These are phyloP conservation scores for Limenitis camilla DNA, from an alignment of 2,888 invertebrate species.

Conservation along the genomic window DNA sequence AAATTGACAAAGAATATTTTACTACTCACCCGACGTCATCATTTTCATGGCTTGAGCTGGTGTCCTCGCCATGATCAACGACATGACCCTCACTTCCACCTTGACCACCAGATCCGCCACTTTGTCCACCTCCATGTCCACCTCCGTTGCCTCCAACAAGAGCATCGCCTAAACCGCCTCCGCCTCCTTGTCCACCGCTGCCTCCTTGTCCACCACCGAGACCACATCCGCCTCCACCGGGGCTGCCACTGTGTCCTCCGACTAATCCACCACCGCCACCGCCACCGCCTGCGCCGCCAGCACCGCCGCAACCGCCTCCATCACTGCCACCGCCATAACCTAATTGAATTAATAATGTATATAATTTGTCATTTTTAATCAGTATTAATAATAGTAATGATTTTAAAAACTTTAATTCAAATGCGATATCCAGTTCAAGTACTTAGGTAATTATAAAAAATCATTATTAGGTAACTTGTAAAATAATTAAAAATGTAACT, in stretches of 20 bases:
- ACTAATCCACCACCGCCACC: slow-evolving; percentile 25
- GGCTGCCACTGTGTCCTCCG: slow-evolving; percentile 21
- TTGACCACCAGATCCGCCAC: slow-evolving; percentile 22
- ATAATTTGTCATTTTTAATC: no score
- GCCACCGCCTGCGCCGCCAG: slow-evolving; percentile 18
- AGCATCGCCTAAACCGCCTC: slow-evolving; percentile 22
- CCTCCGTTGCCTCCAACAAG: slow-evolving; percentile 26
- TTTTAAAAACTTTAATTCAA: no score
- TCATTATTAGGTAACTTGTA: no score
- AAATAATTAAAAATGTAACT: no score
- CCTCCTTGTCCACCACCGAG: slow-evolving; percentile 25
- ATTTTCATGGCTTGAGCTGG: slow-evolving; percentile 27
- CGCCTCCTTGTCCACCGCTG: slow-evolving; percentile 36
- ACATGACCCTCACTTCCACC: slow-evolving; percentile 20
- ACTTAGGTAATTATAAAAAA: no score
- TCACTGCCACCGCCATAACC: no score
- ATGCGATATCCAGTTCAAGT: no score
- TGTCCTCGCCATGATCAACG: slow-evolving; percentile 22
- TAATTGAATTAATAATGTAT: no score
- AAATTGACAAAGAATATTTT: not conserved
- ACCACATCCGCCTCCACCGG: slow-evolving; percentile 19
- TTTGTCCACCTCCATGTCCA: slow-evolving; percentile 22
- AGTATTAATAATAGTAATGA: no score
- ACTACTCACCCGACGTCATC: slow-evolving; percentile 40
- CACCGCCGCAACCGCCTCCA: no score